Conservation (phyloP, 2,797 vertebrate species). For the Tragelaphus oryx region DNA sequence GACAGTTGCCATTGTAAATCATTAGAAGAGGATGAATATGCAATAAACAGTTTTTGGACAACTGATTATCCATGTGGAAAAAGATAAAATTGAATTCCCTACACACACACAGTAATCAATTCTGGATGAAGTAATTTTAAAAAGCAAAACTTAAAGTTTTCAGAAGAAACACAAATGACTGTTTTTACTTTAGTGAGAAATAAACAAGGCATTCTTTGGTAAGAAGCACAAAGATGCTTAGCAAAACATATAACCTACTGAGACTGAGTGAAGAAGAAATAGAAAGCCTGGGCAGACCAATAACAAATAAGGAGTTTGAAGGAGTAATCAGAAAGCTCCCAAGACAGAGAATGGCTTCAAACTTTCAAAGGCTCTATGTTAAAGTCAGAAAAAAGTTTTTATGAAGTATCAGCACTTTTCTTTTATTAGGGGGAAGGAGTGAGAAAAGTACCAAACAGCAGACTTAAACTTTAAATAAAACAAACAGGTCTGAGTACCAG, state of each 20-base stretch:
- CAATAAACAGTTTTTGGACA: background rate
- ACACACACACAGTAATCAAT: background rate
- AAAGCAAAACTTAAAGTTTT: background rate
- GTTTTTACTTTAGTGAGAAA: background rate
- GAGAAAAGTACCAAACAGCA: constrained; percentile 78
- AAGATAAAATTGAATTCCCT: background rate
- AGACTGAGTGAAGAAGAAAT: background rate
- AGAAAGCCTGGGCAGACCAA: background rate
- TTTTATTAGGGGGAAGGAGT: constrained; percentile 78
- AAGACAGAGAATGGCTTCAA: constrained; percentile 74
- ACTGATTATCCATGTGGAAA: background rate
- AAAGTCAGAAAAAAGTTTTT: constrained; percentile 82
- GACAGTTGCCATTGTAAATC: background rate
- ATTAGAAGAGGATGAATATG: background rate
- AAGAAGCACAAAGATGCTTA: background rate
- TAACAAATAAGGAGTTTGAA: background rate
- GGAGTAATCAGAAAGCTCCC: background rate
- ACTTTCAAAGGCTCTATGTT: constrained; percentile 85
- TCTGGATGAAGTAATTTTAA: background rate
- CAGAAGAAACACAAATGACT: background rate
- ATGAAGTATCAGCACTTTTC: constrained; percentile 83
- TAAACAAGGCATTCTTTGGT: background rate
- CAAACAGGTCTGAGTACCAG: constrained; percentile 78
- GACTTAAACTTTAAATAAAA: constrained; percentile 83
- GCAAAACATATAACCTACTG: background rate